phyloP scores from a whole-genome alignment of 2,797 vertebrate genomes.

The Microctenopoma stevenorrisi region DNA sequence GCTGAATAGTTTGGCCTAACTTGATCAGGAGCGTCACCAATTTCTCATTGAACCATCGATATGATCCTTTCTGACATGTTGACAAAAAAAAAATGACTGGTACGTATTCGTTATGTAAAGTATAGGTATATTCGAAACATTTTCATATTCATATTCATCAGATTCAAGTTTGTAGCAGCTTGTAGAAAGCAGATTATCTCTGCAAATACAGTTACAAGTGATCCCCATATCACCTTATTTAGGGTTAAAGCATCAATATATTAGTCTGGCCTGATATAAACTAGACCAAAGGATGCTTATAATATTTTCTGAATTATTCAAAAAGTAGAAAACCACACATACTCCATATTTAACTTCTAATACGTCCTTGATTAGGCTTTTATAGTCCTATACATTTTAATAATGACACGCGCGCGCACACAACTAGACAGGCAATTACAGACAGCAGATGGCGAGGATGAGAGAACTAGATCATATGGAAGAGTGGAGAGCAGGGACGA shows the following conservation, averaged over 20 bases:
- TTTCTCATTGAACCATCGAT: background rate
- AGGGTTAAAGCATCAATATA: background rate
- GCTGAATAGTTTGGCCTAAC: background rate
- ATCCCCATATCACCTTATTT: too few relatives aligned
- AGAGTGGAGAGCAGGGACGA: conserved; percentile 46
- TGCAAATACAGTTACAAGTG: background rate
- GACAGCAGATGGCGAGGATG: conserved; percentile 67
- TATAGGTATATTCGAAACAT: too few relatives aligned
- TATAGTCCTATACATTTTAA: background rate
- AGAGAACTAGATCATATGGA: conserved; percentile 38
- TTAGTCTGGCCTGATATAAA: background rate
- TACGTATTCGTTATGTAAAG: too few relatives aligned
- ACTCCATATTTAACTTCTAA: conserved; percentile 1
- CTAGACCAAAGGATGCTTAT: background rate
- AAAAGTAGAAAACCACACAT: background rate
- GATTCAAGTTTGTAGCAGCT: too few relatives aligned
- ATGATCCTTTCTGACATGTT: background rate
- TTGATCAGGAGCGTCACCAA: background rate
- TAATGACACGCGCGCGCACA: conserved; percentile 37
- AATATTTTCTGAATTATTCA: background rate
- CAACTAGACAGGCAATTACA: conserved; percentile 49
- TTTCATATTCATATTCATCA: too few relatives aligned
- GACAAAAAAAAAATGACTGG: background rate
- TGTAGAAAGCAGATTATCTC: too few relatives aligned
- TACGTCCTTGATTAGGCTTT: conserved; percentile 17